Conservation (phyloP, 2,113 vertebrate genomes). For the Mionectes macconnelli region DNA sequence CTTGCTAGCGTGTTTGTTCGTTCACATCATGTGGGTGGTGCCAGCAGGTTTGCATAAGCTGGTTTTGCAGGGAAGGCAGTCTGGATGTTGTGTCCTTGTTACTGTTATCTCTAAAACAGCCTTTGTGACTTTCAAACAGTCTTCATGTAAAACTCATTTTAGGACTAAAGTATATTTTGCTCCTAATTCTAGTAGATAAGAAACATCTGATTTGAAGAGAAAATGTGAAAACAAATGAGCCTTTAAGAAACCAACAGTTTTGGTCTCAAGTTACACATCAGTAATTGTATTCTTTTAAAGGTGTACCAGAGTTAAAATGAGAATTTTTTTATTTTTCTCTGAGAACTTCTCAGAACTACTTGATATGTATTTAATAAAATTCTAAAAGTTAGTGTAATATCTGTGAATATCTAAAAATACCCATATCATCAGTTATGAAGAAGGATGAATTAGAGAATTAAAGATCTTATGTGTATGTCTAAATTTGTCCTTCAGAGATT, state of each 20-base stretch:
- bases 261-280: background rate
- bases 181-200: background rate
- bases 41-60: background rate
- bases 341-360: background rate
- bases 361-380: background rate
- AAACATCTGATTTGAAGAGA: background rate
- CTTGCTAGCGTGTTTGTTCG: background rate
- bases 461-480: background rate
- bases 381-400: background rate
- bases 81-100: background rate
- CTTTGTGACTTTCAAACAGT: background rate
- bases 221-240: background rate
- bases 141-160: background rate
- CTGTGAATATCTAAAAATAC: background rate
- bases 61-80: background rate
- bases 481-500: conserved; percentile 22
- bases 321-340: background rate
- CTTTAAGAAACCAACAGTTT: background rate
- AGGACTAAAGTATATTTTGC: background rate
- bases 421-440: background rate
- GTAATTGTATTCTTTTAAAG: background rate
- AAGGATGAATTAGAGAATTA: background rate
- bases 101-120: background rate
- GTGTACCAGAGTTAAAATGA: background rate
- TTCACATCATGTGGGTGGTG: background rate